phyloP scores from a whole-genome alignment of 2,888 invertebrate genomes.

The Isotomurus palustris region DNA sequence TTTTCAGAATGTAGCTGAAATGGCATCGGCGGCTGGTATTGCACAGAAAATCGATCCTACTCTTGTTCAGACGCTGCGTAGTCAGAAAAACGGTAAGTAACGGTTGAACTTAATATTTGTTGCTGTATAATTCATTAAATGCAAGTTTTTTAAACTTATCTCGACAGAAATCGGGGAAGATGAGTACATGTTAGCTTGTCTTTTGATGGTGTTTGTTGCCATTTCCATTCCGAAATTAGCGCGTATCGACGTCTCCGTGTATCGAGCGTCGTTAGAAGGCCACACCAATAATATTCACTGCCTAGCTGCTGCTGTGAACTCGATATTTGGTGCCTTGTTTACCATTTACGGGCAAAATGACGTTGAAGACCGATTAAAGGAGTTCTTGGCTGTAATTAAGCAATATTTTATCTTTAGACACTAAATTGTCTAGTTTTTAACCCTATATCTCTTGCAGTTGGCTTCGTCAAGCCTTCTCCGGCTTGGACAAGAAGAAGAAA shows the following conservation, averaged over 20 bases:
- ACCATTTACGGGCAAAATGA: slow-evolving; percentile 94
- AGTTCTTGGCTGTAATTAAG: slow-evolving; percentile 64
- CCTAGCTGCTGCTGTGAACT: slow-evolving; percentile 92
- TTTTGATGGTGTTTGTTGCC: slow-evolving; percentile 97
- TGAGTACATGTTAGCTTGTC: slow-evolving; percentile 86
- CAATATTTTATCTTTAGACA: slow-evolving; percentile 1
- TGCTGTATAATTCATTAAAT: neutral
- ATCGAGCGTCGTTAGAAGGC: slow-evolving; percentile 79
- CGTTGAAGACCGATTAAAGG: slow-evolving; percentile 95
- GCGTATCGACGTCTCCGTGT: slow-evolving; percentile 81
- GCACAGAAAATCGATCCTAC: slow-evolving; percentile 93
- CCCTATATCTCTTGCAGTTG: slow-evolving; percentile 53
- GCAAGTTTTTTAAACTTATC: slow-evolving; percentile 7
- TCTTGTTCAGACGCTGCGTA: slow-evolving; percentile 79
- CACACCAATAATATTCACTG: slow-evolving; percentile 99
- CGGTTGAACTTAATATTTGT: neutral
- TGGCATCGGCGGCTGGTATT: slow-evolving; percentile 95
- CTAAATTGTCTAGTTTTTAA: neutral
- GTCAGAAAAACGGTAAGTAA: slow-evolving; percentile 64
- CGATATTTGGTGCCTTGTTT: slow-evolving; percentile 93
- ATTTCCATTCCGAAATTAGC: slow-evolving; percentile 95
- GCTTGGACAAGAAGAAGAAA: slow-evolving; percentile 91
- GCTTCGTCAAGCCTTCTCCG: slow-evolving; percentile 92
- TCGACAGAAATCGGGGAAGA: slow-evolving; percentile 75
- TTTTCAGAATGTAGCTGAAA: slow-evolving; percentile 84